Percentiles rank a stretch among this genome's conserved stretches.
phyloP scores from a whole-genome alignment of 2,797 vertebrate species.

The Scolopax rusticola region DNA sequence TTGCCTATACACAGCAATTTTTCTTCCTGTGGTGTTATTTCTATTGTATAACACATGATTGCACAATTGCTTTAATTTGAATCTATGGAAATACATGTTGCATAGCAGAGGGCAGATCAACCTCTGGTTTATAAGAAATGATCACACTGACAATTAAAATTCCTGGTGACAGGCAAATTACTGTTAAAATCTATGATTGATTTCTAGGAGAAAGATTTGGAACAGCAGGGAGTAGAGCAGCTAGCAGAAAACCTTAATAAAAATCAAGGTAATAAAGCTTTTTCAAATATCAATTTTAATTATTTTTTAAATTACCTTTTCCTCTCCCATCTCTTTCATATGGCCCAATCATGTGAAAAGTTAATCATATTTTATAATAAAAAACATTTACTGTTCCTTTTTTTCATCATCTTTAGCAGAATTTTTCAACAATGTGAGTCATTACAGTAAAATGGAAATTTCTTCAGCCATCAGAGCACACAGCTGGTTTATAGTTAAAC shows the following conservation, averaged over 20 bases:
- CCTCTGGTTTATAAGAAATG: slow-evolving; percentile 39
- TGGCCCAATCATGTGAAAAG: slow-evolving; percentile 58
- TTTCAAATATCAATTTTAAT: slow-evolving; percentile 68
- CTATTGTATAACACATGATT: background rate
- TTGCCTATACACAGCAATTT: background rate
- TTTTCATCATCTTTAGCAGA: slow-evolving; percentile 27
- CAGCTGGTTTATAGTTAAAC: slow-evolving; percentile 25
- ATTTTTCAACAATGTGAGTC: slow-evolving; percentile 51
- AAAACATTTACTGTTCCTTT: slow-evolving; percentile 37
- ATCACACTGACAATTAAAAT: slow-evolving; percentile 56
- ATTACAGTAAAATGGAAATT: slow-evolving; percentile 60
- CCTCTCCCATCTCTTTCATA: slow-evolving; percentile 56
- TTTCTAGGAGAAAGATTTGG: slow-evolving; percentile 34
- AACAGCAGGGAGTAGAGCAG: slow-evolving; percentile 46
- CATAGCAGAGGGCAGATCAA: slow-evolving; percentile 26
- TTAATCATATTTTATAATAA: slow-evolving; percentile 66
- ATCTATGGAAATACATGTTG: background rate
- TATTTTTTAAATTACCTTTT: slow-evolving; percentile 67
- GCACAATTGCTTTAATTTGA: slow-evolving; percentile 1
- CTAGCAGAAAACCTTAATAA: slow-evolving; percentile 59
- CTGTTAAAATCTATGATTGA: slow-evolving; percentile 52
- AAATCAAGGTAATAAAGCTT: slow-evolving; percentile 71
- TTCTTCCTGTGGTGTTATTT: background rate
- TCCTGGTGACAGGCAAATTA: slow-evolving; percentile 31
- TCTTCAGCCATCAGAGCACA: slow-evolving; percentile 44